These are phyloP conservation scores for Plecotus auritus DNA, from an alignment of 2,113 vertebrate species.

Conservation along the genomic window DNA sequence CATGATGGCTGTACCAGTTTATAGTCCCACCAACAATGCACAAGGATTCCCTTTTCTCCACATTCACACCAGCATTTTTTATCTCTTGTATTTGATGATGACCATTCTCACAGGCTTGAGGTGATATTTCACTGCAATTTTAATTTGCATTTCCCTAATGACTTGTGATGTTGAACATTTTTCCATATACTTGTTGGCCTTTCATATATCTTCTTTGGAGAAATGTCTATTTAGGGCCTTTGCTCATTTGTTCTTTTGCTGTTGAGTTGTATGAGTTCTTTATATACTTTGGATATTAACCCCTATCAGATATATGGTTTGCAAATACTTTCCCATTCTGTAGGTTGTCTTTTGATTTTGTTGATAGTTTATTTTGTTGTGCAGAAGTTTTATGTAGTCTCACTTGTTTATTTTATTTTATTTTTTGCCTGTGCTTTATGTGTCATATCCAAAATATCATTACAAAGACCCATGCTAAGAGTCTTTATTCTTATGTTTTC, in stretches of 20 bases:
- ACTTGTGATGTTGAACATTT: not conserved
- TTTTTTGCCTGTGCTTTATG: not conserved
- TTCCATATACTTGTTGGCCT: not conserved
- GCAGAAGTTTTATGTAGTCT: not conserved
- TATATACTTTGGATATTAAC: not conserved
- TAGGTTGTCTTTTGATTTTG: not conserved
- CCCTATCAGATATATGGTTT: not conserved
- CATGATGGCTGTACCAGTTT: not conserved
- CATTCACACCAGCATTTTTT: not conserved
- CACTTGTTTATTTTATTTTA: not conserved
- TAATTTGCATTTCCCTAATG: not conserved
- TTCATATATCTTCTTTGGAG: not conserved
- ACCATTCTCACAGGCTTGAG: not conserved
- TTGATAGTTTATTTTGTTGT: not conserved
- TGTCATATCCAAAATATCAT: not conserved
- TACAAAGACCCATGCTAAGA: not conserved
- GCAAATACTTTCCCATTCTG: not conserved
- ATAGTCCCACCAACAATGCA: not conserved
- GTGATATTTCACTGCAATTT: not conserved
- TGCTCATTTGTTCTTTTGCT: not conserved
- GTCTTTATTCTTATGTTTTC: not conserved
- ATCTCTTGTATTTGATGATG: not conserved
- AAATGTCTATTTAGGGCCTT: not conserved
- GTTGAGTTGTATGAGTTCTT: not conserved
- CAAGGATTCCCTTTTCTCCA: not conserved